Evolutionary conservation across 1,140 invertebrate genomes (phyloP).

Genomic region (Pentalonia nigronervosa): DNA sequence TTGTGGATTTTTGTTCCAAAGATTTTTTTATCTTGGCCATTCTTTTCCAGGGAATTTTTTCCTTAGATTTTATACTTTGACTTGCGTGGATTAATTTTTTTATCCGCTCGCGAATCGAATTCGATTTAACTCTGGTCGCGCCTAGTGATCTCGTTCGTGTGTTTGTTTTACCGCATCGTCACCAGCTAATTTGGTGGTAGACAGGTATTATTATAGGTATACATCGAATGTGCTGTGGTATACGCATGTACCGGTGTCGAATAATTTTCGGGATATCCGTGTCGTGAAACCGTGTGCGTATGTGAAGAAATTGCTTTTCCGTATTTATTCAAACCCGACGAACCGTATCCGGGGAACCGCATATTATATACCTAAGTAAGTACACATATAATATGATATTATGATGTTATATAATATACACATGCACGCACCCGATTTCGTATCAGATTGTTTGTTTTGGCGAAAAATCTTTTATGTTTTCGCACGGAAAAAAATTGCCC

Average conservation of each 20-base stretch:
- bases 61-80: background rate
- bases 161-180: background rate
- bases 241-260: background rate
- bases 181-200: background rate
- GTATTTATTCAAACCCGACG: slow-evolving; percentile 4
- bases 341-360: slow-evolving; percentile 17
- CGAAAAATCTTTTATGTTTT: slow-evolving; percentile 15
- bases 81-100: background rate
- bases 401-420: background rate
- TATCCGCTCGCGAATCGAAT: background rate
- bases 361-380: background rate
- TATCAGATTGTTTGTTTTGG: slow-evolving; percentile 13
- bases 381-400: background rate
- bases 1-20: no score
- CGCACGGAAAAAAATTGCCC: background rate
- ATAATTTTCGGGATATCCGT: background rate
- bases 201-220: background rate
- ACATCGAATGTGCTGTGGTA: background rate
- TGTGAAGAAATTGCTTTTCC: background rate
- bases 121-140: background rate
- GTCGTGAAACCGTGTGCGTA: background rate
- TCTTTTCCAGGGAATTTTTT: no score
- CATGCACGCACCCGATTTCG: background rate
- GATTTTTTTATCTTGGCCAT: no score
- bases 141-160: background rate